Evolutionary conservation across 2,797 vertebrate genomes (phyloP).

Genomic region (Hoplostethus atlanticus): DNA sequence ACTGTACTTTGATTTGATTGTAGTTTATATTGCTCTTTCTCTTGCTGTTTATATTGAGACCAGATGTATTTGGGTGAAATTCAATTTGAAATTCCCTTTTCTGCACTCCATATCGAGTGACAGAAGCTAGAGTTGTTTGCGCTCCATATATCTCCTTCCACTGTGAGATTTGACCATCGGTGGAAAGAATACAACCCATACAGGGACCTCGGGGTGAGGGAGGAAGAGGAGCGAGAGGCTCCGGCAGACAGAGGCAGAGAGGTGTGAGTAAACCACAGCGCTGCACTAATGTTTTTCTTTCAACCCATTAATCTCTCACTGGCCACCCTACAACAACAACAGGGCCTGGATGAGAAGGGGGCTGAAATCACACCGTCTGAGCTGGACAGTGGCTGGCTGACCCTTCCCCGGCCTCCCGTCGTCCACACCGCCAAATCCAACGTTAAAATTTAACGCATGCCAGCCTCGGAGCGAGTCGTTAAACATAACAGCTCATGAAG

Average conservation of each 20-base stretch:
- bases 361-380: slow-evolving; percentile 75
- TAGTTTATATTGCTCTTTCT: no score
- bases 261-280: slow-evolving; percentile 49
- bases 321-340: slow-evolving; percentile 59
- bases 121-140: background rate
- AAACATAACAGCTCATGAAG: slow-evolving; percentile 35
- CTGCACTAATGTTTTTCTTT: slow-evolving; percentile 70
- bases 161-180: background rate
- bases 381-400: slow-evolving; percentile 57
- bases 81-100: no score
- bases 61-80: no score
- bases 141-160: slow-evolving; percentile 17
- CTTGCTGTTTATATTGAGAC: no score
- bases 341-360: slow-evolving; percentile 57
- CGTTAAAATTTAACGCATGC: slow-evolving; percentile 61
- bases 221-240: slow-evolving; percentile 19
- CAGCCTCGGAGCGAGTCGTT: slow-evolving; percentile 27
- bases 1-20: background rate
- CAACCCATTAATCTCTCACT: slow-evolving; percentile 71
- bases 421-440: slow-evolving; percentile 49
- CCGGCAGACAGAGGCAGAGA: slow-evolving; percentile 45
- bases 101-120: background rate
- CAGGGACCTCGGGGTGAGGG: background rate
- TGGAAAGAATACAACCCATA: background rate
- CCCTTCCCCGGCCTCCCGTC: slow-evolving; percentile 36